Evolutionary conservation across 92 coral and sea anemone genomes (phyloP), one percentile per base, ranked within the genome.

Genomic region (Paragorgia papillata): DNA sequence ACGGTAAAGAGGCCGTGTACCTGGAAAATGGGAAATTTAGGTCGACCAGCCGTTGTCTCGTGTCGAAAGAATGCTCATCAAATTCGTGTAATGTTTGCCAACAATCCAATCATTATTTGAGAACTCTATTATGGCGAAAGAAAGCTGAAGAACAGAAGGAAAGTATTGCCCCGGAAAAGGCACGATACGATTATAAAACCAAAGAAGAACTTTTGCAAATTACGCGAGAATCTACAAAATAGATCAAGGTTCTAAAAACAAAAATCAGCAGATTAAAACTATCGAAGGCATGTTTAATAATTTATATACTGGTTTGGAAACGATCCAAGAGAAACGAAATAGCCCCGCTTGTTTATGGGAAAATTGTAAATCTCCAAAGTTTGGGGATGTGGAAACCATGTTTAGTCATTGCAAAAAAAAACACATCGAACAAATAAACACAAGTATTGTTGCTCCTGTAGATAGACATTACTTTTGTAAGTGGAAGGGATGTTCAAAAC

Each of bases 1-100:
- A 66, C 19, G 74, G 74, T 22, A 66, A 66, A 66, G 56, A 66
- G 34, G 74, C 54, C 28, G 74, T 66, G 20, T n/a, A 2, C 17
- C 37, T 21, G 9, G 55, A 66, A 66, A 26, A 66, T 19, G 32
- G 56, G 40, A 39, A 18, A 39, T 25, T 66, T 66, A 29, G 74
- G 2, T 66, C 74, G 10, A 19, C 31, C 7, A 66, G 20, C 20
- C 40, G 74, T 28, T 1, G 40, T 7, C 54, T 66, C 28, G 29
- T 43, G 9, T 13, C 74, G 2, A 66, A 39, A 20, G 56, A n/a
- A 39, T 13, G 13, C 4, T 14, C 29, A 3, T 34, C 2, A 29
- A n/a, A n/a, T n/a, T n/a, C n/a, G n/a, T 80, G 84, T 35, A 53
- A 31, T 25, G 74, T 40, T 12, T 75, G 87, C 37, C 74, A 82